Conservation (phyloP, 1,140 invertebrate species). For the Drosophila pseudoananassae region DNA sequence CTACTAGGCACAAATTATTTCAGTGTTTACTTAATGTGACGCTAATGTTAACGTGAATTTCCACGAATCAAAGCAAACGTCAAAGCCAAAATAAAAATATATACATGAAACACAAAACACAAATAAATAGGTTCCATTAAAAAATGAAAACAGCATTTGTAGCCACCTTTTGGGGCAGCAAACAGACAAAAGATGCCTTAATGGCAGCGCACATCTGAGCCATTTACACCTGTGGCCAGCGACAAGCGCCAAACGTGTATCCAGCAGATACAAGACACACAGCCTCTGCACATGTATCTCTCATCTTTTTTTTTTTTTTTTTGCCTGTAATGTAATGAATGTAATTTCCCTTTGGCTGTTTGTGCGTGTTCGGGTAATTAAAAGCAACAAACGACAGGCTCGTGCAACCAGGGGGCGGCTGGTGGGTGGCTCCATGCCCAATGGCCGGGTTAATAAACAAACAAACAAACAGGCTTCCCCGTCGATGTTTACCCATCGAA, state of each 20-base stretch:
- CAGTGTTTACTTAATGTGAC: conserved; percentile 57
- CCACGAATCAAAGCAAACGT: conserved; percentile 58
- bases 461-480: conserved; percentile 40
- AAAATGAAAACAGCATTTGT: conserved; percentile 50
- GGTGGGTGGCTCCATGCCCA: conserved; percentile 18
- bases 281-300: conserved; percentile 15
- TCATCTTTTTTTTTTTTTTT: not conserved
- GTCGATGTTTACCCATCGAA: conserved; percentile 25
- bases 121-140: conserved; percentile 57
- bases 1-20: conserved; percentile 34
- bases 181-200: conserved; percentile 51
- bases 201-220: conserved; percentile 36
- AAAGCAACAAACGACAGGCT: conserved; percentile 69
- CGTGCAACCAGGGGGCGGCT: conserved; percentile 48
- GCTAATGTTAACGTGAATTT: conserved; percentile 46
- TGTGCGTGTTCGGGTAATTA: conserved; percentile 63
- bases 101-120: conserved; percentile 42
- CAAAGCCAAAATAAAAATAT: conserved; percentile 41
- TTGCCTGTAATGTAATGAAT: conserved; percentile 27
- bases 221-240: conserved; percentile 44
- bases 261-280: conserved; percentile 35
- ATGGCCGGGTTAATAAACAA: conserved; percentile 69
- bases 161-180: conserved; percentile 44
- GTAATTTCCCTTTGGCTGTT: conserved; percentile 51
- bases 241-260: conserved; percentile 52